A percentile compares a stretch with the other conserved stretches of the same genome.
phyloP scores from a whole-genome alignment of 2,888 invertebrate species.

The Phengaris alcon region DNA sequence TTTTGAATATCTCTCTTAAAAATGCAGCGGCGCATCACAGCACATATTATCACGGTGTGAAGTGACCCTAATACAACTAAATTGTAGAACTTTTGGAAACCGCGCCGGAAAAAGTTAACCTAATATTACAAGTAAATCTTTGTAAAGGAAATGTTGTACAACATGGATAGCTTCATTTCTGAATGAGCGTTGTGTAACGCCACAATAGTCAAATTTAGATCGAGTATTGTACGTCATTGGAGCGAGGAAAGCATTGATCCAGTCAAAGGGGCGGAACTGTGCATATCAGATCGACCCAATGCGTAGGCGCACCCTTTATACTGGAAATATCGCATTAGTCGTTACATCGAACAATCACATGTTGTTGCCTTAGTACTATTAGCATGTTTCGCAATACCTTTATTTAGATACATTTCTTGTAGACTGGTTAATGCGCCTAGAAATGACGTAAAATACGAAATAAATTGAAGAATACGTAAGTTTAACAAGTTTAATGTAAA shows the following conservation, averaged over 20 bases:
- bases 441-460: too few species aligned
- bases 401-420: background rate
- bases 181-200: slow-evolving; percentile 64
- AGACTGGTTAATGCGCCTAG: background rate
- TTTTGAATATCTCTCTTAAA: too few species aligned
- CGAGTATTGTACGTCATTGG: slow-evolving; percentile 54
- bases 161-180: slow-evolving; percentile 36
- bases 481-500: too few species aligned
- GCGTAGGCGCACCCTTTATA: slow-evolving; percentile 66
- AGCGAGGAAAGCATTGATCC: slow-evolving; percentile 57
- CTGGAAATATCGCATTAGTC: slow-evolving; percentile 52
- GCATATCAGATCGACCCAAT: slow-evolving; percentile 66
- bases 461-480: too few species aligned
- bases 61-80: background rate
- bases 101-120: background rate
- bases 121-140: background rate
- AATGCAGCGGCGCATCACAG: too few species aligned
- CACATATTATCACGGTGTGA: too few species aligned
- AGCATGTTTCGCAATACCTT: background rate
- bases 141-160: slow-evolving; percentile 22
- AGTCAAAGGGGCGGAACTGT: slow-evolving; percentile 71
- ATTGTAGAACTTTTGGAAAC: background rate
- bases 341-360: slow-evolving; percentile 12
- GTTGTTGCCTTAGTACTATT: background rate
- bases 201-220: slow-evolving; percentile 50